These are phyloP conservation scores for Crepidodera aurea DNA, from an alignment of 2,888 invertebrate species.

Conservation along the genomic window DNA sequence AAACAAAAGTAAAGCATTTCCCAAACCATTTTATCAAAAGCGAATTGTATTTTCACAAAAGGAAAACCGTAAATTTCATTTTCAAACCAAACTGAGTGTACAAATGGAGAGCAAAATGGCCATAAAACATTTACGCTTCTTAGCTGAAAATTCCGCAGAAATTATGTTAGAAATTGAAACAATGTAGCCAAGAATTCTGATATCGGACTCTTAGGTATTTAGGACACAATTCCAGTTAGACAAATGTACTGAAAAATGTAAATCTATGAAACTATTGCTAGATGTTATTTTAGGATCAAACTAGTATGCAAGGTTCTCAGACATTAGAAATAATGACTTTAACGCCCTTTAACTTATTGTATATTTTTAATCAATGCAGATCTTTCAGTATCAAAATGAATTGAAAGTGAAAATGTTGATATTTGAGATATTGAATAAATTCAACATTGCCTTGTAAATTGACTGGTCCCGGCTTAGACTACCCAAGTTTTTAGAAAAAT, in stretches of 20 bases:
- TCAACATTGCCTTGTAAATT: no score
- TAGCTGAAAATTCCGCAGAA: conserved; percentile 3
- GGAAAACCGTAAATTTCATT: not conserved
- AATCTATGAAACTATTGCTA: not conserved
- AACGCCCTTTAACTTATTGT: no score
- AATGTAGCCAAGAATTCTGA: conserved; percentile 13
- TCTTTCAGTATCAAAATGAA: no score
- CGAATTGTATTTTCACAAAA: not conserved
- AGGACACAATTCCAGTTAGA: not conserved
- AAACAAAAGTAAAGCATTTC: no score
- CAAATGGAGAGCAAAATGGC: not conserved
- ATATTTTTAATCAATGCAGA: no score
- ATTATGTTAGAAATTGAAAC: conserved; percentile 10
- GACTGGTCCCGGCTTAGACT: no score
- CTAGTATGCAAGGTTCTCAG: no score
- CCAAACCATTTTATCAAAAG: not conserved
- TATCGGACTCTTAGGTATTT: not conserved
- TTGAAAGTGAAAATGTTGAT: no score
- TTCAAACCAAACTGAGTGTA: not conserved
- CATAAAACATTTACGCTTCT: conserved; percentile 17
- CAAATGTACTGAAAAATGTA: not conserved
- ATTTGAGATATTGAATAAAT: no score
- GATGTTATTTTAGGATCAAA: no score
- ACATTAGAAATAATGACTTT: no score
- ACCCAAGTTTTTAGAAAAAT: no score